Conservation (phyloP, 2,113 vertebrate genomes). For the pig (Sus scrofa) region DNA sequence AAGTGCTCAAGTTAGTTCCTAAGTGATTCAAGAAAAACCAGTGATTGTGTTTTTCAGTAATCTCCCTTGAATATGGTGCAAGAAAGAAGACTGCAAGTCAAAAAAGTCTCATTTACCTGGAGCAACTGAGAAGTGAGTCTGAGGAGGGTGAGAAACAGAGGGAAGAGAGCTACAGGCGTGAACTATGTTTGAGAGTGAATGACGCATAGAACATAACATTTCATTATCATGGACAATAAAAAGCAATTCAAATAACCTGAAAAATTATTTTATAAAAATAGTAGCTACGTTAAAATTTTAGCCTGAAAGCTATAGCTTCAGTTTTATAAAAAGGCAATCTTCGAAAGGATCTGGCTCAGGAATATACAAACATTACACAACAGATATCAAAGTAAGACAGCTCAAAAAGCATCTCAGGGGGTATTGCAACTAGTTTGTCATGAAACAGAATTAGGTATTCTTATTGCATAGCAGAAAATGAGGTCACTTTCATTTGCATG, state of each 20-base stretch:
- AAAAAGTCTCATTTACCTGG: slow-evolving; percentile 8
- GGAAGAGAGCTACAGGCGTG: slow-evolving; percentile 29
- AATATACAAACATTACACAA: slow-evolving; percentile 84
- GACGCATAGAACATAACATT: slow-evolving; percentile 59
- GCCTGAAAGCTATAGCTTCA: slow-evolving; percentile 85
- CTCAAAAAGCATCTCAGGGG: slow-evolving; percentile 78
- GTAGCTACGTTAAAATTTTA: slow-evolving; percentile 88
- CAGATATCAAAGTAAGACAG: slow-evolving; percentile 78
- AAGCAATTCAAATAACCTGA: slow-evolving; percentile 84
- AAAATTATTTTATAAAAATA: slow-evolving; percentile 90
- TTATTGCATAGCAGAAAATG: slow-evolving; percentile 91
- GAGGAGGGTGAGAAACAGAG: slow-evolving; percentile 54
- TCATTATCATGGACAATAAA: slow-evolving; percentile 82
- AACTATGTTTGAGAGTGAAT: slow-evolving; percentile 39
- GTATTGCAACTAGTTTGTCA: slow-evolving; percentile 82
- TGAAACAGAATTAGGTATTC: slow-evolving; percentile 74
- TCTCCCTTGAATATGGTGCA: neutral
- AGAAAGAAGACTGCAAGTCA: slow-evolving; percentile 50
- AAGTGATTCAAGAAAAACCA: slow-evolving; percentile 69
- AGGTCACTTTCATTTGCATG: slow-evolving; percentile 90
- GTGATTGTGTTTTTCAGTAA: slow-evolving; percentile 13
- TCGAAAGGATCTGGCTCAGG: slow-evolving; percentile 88
- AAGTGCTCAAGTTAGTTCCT: neutral
- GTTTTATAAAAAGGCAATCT: slow-evolving; percentile 89
- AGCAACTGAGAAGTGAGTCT: slow-evolving; percentile 29